These are phyloP conservation scores for Callionymus lyra DNA, from an alignment of 2,113 vertebrate species.

Conservation along the genomic window DNA sequence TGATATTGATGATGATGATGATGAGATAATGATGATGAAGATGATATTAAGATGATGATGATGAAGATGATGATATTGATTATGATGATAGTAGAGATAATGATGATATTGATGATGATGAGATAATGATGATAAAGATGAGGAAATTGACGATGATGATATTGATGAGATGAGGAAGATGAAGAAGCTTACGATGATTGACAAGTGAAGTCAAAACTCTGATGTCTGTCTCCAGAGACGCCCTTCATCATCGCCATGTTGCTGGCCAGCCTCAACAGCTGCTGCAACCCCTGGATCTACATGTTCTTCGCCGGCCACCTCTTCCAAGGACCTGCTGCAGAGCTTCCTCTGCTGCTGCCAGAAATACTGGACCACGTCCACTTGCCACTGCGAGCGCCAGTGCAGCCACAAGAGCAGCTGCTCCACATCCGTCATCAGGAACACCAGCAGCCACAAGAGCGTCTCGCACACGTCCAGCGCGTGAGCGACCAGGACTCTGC, in stretches of 20 bases:
- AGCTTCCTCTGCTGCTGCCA: slow-evolving; percentile 76
- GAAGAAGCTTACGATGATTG: neutral
- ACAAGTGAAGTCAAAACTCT: neutral
- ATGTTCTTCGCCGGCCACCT: slow-evolving; percentile 88
- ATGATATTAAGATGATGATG: no score
- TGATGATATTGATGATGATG: no score
- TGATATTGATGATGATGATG: no score
- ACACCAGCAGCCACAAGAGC: slow-evolving; percentile 71
- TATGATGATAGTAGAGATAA: no score
- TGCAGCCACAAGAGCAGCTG: slow-evolving; percentile 70
- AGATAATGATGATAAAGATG: no score
- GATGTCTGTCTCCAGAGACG: slow-evolving; percentile 53
- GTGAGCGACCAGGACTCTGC: slow-evolving; percentile 6
- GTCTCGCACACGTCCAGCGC: slow-evolving; percentile 54
- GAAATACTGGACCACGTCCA: slow-evolving; percentile 39
- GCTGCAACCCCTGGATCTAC: slow-evolving; percentile 97
- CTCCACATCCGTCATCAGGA: slow-evolving; percentile 72
- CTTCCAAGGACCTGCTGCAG: slow-evolving; percentile 74
- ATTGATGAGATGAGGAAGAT: neutral
- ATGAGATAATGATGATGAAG: no score
- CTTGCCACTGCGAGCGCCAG: slow-evolving; percentile 57
- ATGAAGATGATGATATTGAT: no score
- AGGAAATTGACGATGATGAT: neutral
- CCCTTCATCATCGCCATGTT: slow-evolving; percentile 88
- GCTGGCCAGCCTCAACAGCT: slow-evolving; percentile 90